Evolutionary conservation across 2,888 invertebrate species (phyloP).

Genomic region (Carcina quercana): DNA sequence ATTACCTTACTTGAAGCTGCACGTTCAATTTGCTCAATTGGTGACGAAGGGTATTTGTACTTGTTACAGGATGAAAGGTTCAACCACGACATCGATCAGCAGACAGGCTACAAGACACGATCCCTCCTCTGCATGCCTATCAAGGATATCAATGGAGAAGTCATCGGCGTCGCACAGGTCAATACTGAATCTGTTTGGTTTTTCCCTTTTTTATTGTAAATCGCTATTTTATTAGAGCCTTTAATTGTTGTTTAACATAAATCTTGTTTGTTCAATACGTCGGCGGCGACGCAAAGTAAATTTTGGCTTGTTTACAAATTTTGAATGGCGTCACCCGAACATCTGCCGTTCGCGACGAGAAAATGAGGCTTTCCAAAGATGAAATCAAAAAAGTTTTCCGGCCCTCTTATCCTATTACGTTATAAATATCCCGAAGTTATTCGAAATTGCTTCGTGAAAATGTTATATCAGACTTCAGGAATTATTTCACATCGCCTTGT

Average conservation of each 20-base stretch:
- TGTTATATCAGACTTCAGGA: constrained; percentile 23
- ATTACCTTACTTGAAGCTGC: no score
- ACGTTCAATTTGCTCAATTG: no score
- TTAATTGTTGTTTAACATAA: constrained; percentile 15
- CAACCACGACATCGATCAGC: constrained; percentile 94
- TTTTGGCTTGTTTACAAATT: constrained; percentile 22
- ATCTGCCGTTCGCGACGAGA: constrained; percentile 10
- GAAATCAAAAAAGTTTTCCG: constrained; percentile 32
- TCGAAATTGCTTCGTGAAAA: constrained; percentile 30
- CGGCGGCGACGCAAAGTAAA: constrained; percentile 16
- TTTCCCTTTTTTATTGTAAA: not conserved
- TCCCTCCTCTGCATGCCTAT: constrained; percentile 97
- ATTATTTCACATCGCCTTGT: constrained; percentile 27
- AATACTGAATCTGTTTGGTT: constrained; percentile 4
- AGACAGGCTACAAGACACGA: constrained; percentile 94
- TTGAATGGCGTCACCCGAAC: constrained; percentile 6
- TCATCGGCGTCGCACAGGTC: constrained; percentile 97
- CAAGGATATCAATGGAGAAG: constrained; percentile 94
- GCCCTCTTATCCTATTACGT: constrained; percentile 23
- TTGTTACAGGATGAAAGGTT: constrained; percentile 78
- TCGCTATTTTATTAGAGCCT: constrained; percentile 3
- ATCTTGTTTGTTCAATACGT: no score
- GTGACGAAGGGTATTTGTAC: not conserved
- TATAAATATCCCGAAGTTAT: constrained; percentile 27
- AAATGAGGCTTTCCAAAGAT: constrained; percentile 21